These are phyloP conservation scores for Sebastes elongatus DNA, from an alignment of 2,797 vertebrate species.

Conservation along the genomic window DNA sequence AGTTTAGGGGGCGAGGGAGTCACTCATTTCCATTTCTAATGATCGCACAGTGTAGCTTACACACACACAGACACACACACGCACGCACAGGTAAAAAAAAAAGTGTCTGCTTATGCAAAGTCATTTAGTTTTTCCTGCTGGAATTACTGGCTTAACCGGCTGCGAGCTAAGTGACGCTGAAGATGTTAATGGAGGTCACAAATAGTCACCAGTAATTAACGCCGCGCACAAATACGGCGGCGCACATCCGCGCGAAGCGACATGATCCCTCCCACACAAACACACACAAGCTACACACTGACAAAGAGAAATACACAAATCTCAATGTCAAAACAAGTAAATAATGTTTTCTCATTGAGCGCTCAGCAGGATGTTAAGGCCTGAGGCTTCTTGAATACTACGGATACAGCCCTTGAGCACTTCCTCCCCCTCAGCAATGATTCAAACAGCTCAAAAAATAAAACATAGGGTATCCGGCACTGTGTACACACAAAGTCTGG, in stretches of 20 bases:
- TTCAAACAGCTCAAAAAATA: conserved; percentile 22
- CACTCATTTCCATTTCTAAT: conserved; percentile 78
- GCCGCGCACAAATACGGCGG: conserved; percentile 23
- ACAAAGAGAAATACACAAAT: conserved; percentile 21
- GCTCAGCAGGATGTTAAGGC: conserved; percentile 25
- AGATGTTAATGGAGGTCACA: conserved; percentile 80
- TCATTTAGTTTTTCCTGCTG: conserved; percentile 75
- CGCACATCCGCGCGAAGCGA: conserved; percentile 21
- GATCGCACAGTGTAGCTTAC: conserved; percentile 61
- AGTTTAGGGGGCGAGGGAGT: conserved; percentile 75
- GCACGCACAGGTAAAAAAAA: conserved; percentile 40
- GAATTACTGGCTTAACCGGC: conserved; percentile 73
- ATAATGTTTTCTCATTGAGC: conserved; percentile 36
- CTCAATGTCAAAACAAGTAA: conserved; percentile 25
- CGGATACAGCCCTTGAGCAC: conserved; percentile 19
- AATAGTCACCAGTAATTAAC: conserved; percentile 80
- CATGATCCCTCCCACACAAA: conserved; percentile 37
- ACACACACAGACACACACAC: background rate
- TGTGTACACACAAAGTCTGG: background rate
- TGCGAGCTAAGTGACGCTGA: conserved; percentile 67
- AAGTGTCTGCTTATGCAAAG: conserved; percentile 70
- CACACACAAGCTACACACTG: conserved; percentile 1
- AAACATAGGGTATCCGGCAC: background rate
- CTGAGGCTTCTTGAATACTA: conserved; percentile 11
- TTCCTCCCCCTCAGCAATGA: conserved; percentile 15